Base-by-base conservation (phyloP, 1,140 invertebrate genomes). In the Armadillidium nasatum region DNA sequence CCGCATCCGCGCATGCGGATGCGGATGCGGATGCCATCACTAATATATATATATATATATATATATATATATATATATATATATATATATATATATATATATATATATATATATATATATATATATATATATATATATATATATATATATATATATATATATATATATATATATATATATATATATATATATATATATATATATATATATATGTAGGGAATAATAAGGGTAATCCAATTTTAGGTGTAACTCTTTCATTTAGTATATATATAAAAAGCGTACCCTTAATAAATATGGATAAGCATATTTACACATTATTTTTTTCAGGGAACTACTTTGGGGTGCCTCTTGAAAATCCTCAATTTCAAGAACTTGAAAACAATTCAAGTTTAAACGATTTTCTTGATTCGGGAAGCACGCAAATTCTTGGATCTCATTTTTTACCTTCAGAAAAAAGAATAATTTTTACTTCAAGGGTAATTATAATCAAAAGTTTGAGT, bases 301-400 rank as follows among this genome's bases (percentile, higher is more conserved):
- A 6, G 6, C 33, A 33, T 33, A 33, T 33, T 33, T 33, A 33
- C 33, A 33, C 6, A 7, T 60, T 60, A 1, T 7, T 60, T 60
- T 46, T 45, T 23, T 72, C 73, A 82, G 82, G 76, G 10, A 82
- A 80, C 54, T 82, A 80, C 72, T 82, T 80, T 71, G 71, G 71
- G 43, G 60, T 79, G n/a, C 66, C 76, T 9, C 13, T 76, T 46
- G 76, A 77, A 0, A 76, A 81, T 46, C 71, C 74, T 0, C 45
- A 46, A 11, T 60, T 81, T 10, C 44, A 44, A n/a, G 77, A 71
- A 43, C 76, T 82, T 4, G 54, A 73, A 19, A 66, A 76, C 11
- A 77, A 82, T 71, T 72, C 69, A 43, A 76, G 74, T 46, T 74
- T 82, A 13, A 82, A 78, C 46, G 78, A 79, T 50, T 79, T 82